Evolutionary conservation across 2,888 invertebrate genomes (phyloP).

Genomic region (Noctua comes): DNA sequence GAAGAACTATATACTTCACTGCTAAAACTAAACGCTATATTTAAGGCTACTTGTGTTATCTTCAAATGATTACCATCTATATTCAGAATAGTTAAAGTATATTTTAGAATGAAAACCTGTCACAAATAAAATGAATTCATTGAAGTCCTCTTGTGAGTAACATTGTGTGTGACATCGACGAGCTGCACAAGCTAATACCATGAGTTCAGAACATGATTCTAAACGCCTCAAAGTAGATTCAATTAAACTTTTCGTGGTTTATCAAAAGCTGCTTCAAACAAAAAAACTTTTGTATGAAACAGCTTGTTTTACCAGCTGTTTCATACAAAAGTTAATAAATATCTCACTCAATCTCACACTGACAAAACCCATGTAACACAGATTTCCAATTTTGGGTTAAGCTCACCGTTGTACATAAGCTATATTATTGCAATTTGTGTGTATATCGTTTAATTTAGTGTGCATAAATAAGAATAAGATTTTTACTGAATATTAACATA

Average conservation of each 20-base stretch:
- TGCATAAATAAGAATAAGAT: too few species aligned
- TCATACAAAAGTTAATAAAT: too few species aligned
- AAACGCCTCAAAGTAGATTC: not conserved
- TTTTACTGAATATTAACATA: too few species aligned
- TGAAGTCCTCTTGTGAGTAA: not conserved
- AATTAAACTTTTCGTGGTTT: not conserved
- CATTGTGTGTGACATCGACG: not conserved
- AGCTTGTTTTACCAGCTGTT: not conserved
- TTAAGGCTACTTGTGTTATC: slow-evolving; percentile 19
- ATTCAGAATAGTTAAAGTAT: slow-evolving; percentile 24
- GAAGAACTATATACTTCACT: not conserved
- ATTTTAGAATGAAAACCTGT: not conserved
- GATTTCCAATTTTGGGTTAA: too few species aligned
- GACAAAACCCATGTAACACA: too few species aligned
- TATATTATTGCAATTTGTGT: too few species aligned
- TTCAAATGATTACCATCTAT: slow-evolving; percentile 8
- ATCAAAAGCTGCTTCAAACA: too few species aligned
- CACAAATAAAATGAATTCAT: slow-evolving; percentile 14
- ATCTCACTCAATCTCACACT: too few species aligned
- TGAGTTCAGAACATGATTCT: too few species aligned
- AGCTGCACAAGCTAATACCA: not conserved
- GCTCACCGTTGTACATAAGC: too few species aligned
- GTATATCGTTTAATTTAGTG: too few species aligned
- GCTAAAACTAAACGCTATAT: not conserved
- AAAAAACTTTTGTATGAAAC: not conserved